Percentiles rank a stretch among this genome's conserved stretches.
These are phyloP conservation scores for Hyles lineata DNA, from an alignment of 2,888 invertebrate species.

Conservation along the genomic window DNA sequence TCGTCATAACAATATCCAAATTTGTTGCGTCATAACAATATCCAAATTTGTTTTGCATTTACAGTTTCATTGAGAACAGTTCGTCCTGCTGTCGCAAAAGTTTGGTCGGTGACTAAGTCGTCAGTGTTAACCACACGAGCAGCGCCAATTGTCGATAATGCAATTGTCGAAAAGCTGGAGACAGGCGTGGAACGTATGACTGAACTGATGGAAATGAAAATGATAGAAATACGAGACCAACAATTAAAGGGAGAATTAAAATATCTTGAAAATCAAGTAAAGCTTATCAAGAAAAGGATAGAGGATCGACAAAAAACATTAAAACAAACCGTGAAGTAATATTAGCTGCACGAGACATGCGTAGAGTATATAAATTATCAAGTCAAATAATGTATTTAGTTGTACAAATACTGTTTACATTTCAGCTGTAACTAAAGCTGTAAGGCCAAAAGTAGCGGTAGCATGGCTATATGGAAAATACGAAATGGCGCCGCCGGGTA, in stretches of 20 bases:
- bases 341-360: neutral
- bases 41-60: conserved; percentile 66
- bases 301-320: conserved; percentile 10
- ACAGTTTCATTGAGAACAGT: conserved; percentile 72
- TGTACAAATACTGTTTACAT: conserved; percentile 35
- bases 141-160: conserved; percentile 59
- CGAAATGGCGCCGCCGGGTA: conserved; percentile 73
- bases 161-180: conserved; percentile 60
- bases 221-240: conserved; percentile 54
- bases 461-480: conserved; percentile 73
- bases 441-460: conserved; percentile 49
- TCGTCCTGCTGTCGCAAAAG: conserved; percentile 58
- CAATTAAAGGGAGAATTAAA: conserved; percentile 59
- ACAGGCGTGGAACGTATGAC: conserved; percentile 43
- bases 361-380: neutral
- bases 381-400: neutral
- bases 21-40: conserved; percentile 8
- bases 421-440: conserved; percentile 59
- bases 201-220: conserved; percentile 48
- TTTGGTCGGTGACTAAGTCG: conserved; percentile 61
- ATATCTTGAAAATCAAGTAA: conserved; percentile 66
- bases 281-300: conserved; percentile 57
- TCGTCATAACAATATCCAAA: no score
- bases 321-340: neutral
- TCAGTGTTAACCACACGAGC: conserved; percentile 53